Evolutionary conservation across 2,797 vertebrate species (phyloP), one percentile per base, ranked within the genome.

Genomic region (Spea hammondii): DNA sequence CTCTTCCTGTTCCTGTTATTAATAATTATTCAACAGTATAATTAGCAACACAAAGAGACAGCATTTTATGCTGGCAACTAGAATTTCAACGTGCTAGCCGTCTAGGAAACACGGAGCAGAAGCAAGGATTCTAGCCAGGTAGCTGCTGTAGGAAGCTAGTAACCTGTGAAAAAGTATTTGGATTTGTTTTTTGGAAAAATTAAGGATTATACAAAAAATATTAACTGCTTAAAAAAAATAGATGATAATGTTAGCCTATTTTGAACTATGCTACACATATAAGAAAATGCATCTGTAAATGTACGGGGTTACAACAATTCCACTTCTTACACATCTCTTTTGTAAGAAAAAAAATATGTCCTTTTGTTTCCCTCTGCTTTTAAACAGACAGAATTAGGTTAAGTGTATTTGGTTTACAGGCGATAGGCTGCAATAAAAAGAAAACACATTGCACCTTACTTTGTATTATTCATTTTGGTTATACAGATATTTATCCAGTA

Each of bases 21-120:
- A 91, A 93, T 91, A 93, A 94, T 95, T 94, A 96, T 95, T 92
- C 93, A 94, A 93, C 84, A 84, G 89, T 91, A 92, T 95, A 93
- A 94, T 95, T 93, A 93, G 89, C 92, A 92, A 91, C 89, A 90
- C 89, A 93, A 91, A 93, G 92, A 90, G 90, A 91, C 86, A 89
- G 88, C 88, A 92, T 90, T 90, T 89, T 89, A 89, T 86, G 91
- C 92, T 94, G 92, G 92, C 89, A 91, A 90, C 90, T 77, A 85
- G 85, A 90, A 92, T 91, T 92, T 92, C 90, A 93, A 89, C 87
- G 89, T 84, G 90, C 90, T 91, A 90, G 88, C 91, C 92, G 95
- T 95, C 93, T 92, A 91, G 93, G 92, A 89, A 89, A 90, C 92
- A 91, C 91, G 90, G 90, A 92, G 89, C 87, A 92, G 90, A 92